A percentile compares a stretch with the other conserved stretches of the same genome.
These are phyloP conservation scores for Miltochrista miniata DNA, from an alignment of 2,888 invertebrate species.

Conservation along the genomic window DNA sequence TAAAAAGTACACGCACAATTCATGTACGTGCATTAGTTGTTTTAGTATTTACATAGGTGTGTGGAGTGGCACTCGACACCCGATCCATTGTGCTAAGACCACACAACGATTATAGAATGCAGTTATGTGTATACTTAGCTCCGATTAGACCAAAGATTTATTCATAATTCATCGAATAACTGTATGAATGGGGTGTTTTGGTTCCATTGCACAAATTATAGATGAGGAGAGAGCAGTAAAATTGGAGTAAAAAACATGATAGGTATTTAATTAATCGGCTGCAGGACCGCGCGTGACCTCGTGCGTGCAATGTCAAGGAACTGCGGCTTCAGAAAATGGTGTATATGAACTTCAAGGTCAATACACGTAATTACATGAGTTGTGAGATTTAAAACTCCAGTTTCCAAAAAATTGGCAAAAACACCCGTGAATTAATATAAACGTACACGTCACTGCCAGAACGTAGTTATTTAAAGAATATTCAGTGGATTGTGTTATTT, in stretches of 20 bases:
- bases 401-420: conserved; percentile 2
- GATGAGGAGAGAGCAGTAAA: conserved; percentile 13
- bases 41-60: conserved; percentile 27
- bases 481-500: neutral
- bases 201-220: conserved; percentile 20
- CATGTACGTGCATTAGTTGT: conserved; percentile 20
- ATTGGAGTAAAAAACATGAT: conserved; percentile 15
- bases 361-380: neutral
- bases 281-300: neutral
- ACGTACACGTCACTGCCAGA: neutral
- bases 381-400: neutral
- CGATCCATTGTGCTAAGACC: conserved; percentile 37
- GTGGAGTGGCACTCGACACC: conserved; percentile 31
- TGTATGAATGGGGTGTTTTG: conserved; percentile 22
- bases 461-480: conserved; percentile 2
- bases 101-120: conserved; percentile 35
- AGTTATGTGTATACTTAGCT: conserved; percentile 21
- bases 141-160: conserved; percentile 35
- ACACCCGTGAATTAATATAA: neutral
- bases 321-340: neutral
- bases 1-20: conserved; percentile 20
- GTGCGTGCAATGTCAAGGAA: neutral
- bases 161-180: conserved; percentile 29
- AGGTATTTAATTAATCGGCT: conserved; percentile 17
- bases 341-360: conserved; percentile 2